Percentiles rank a stretch among this genome's conserved stretches.
These are phyloP conservation scores for Halcyon malimbica DNA, from an alignment of 2,113 vertebrate genomes.

Conservation along the genomic window DNA sequence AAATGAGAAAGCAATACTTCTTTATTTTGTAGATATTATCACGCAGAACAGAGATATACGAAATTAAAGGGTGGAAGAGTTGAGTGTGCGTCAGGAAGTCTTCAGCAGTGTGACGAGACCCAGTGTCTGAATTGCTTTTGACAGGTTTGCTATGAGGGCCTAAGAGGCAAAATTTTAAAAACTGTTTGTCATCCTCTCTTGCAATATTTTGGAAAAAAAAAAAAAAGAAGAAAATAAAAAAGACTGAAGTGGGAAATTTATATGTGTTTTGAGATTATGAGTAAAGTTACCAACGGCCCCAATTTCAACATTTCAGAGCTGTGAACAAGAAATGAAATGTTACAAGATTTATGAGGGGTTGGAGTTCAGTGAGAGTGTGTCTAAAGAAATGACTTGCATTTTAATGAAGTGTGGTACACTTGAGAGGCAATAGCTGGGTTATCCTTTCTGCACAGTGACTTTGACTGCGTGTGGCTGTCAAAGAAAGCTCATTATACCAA, in stretches of 20 bases:
- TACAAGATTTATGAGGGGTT: constrained; percentile 53
- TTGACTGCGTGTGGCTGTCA: background rate
- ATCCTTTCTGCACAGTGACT: constrained; percentile 57
- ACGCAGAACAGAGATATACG: background rate
- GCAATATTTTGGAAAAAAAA: background rate
- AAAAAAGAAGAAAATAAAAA: background rate
- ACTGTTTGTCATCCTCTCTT: background rate
- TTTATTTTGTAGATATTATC: background rate
- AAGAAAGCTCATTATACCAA: constrained; percentile 44
- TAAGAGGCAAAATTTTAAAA: background rate
- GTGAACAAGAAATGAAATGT: constrained; percentile 33
- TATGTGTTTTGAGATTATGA: background rate
- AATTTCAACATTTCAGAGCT: constrained; percentile 12
- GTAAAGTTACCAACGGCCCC: background rate
- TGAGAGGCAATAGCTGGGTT: constrained; percentile 48
- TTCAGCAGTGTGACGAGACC: background rate
- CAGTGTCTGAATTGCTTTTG: background rate
- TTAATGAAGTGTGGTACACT: constrained; percentile 57
- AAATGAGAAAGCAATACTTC: fast-evolving
- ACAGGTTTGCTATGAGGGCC: background rate
- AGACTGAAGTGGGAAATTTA: background rate
- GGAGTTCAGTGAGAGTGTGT: constrained; percentile 28
- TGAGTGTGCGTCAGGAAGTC: background rate
- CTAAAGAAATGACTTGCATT: constrained; percentile 59
- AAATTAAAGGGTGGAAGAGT: background rate